These are phyloP conservation scores for Hipparchia semele DNA, from an alignment of 2,888 invertebrate species.

Conservation along the genomic window DNA sequence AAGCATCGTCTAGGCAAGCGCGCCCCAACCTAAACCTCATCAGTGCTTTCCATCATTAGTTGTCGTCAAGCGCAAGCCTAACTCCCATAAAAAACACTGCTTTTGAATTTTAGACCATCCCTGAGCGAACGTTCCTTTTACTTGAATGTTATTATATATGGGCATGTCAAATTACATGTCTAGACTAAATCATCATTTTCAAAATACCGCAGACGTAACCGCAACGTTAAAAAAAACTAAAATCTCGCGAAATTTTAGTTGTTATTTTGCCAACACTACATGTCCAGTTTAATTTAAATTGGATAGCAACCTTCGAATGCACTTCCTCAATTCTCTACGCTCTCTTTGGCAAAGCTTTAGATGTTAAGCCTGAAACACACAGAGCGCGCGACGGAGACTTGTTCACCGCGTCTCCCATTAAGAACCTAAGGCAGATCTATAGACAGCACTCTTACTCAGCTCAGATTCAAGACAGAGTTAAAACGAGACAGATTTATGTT, in stretches of 20 bases:
- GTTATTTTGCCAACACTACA: conserved; percentile 20
- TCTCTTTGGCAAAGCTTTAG: conserved; percentile 35
- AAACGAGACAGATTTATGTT: no score
- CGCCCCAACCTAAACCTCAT: no score
- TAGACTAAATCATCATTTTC: conserved; percentile 10
- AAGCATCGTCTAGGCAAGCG: no score
- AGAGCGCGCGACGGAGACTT: neutral
- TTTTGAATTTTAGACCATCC: no score
- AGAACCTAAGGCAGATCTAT: neutral
- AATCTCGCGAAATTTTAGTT: neutral
- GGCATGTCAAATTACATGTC: neutral
- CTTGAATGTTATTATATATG: neutral
- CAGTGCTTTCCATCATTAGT: no score
- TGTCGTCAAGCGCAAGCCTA: no score
- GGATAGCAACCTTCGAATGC: conserved; percentile 37
- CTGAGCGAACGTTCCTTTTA: neutral
- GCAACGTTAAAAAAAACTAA: neutral
- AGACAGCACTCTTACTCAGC: neutral
- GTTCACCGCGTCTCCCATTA: neutral
- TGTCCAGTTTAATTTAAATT: conserved; percentile 33
- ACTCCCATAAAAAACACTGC: no score
- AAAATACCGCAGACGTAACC: conserved; percentile 2
- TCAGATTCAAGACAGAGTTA: no score
- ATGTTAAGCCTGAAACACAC: neutral
- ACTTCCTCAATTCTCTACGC: conserved; percentile 42